A percentile compares a stretch with the other conserved stretches of the same genome.
Conservation (phyloP, 2,113 vertebrate genomes). For the Strigops habroptila region DNA sequence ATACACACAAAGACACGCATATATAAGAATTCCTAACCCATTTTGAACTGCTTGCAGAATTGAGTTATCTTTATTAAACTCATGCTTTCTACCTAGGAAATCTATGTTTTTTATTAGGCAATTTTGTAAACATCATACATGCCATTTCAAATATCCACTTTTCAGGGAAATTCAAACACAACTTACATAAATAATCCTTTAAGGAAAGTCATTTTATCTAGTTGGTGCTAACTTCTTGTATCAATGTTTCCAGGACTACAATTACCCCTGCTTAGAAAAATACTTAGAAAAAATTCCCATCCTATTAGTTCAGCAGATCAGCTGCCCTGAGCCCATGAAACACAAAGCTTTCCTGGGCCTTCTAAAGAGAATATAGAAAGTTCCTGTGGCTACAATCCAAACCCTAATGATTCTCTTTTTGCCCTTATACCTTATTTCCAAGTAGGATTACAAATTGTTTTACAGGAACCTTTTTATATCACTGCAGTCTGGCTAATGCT, state of each 20-base stretch:
- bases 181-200: neutral
- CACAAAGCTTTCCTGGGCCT: neutral
- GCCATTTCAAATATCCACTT: neutral
- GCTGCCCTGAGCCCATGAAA: accelerated
- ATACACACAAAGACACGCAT: neutral
- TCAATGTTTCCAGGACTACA: neutral
- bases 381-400: neutral
- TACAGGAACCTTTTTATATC: neutral
- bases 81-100: neutral
- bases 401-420: neutral
- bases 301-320: neutral
- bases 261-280: neutral
- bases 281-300: neutral
- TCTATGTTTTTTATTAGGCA: neutral
- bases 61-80: neutral
- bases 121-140: neutral
- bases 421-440: neutral
- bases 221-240: neutral
- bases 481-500: neutral
- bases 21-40: neutral
- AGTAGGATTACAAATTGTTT: neutral
- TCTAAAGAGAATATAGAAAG: neutral
- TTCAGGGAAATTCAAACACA: neutral
- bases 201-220: neutral
- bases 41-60: neutral